phyloP scores from a whole-genome alignment of 2,888 invertebrate genomes.

The Ochropleura plecta region DNA sequence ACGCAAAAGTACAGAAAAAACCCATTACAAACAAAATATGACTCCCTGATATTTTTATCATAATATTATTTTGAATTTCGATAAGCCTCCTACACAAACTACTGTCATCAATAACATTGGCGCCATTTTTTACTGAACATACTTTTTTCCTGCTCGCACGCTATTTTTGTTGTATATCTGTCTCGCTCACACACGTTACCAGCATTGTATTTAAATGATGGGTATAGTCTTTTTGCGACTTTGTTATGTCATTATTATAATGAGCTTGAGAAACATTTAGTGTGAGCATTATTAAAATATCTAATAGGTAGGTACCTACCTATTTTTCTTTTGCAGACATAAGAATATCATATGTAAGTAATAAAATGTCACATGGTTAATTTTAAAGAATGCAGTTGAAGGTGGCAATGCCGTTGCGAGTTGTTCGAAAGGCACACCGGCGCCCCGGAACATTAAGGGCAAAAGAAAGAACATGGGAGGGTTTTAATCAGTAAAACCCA shows the following conservation, averaged over 20 bases:
- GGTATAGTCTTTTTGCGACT: constrained; percentile 8
- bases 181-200: neutral
- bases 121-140: constrained; percentile 26
- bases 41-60: neutral
- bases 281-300: no score
- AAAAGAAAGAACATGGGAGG: no score
- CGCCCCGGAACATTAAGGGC: no score
- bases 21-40: neutral
- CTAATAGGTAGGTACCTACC: neutral
- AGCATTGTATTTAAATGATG: constrained; percentile 28
- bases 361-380: no score
- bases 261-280: no score
- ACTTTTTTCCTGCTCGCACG: neutral
- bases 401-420: no score
- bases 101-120: constrained; percentile 16
- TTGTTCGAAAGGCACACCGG: no score
- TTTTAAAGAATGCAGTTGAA: no score
- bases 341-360: neutral
- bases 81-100: neutral
- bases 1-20: neutral
- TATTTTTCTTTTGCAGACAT: neutral
- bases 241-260: constrained; percentile 14
- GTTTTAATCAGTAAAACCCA: no score
- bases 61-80: neutral
- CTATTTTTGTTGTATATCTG: neutral